Percentiles rank a stretch among this genome's conserved stretches.
Conservation (phyloP, 2,113 vertebrate genomes). For the Oenanthe melanoleuca region DNA sequence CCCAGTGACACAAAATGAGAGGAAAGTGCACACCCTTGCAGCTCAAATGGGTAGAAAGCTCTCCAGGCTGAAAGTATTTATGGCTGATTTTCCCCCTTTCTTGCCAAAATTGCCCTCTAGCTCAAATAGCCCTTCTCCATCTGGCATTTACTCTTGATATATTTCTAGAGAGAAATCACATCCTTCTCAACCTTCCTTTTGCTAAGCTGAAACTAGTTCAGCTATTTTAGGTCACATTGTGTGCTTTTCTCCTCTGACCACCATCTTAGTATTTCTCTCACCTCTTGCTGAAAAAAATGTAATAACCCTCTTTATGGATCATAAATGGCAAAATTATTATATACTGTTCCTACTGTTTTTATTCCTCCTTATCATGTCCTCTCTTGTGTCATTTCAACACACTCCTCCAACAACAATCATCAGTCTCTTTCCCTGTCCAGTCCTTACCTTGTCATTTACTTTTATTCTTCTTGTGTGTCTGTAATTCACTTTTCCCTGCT, state of each 20-base stretch:
- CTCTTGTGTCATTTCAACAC: background rate
- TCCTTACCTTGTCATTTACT: background rate
- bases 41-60: background rate
- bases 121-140: background rate
- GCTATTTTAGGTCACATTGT: background rate
- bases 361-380: background rate
- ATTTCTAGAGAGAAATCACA: constrained; percentile 11
- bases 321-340: background rate
- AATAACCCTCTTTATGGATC: background rate
- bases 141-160: background rate
- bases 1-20: background rate
- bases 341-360: background rate
- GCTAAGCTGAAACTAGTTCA: background rate
- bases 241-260: background rate
- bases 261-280: background rate
- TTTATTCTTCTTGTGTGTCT: background rate
- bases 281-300: background rate
- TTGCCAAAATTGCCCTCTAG: background rate
- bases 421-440: background rate
- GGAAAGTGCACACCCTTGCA: rapidly evolving
- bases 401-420: background rate
- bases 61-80: background rate
- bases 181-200: background rate
- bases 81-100: background rate
- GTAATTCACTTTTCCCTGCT: background rate